These are phyloP conservation scores for Aspidapion aeneum DNA, from an alignment of 2,888 invertebrate species.

Conservation along the genomic window DNA sequence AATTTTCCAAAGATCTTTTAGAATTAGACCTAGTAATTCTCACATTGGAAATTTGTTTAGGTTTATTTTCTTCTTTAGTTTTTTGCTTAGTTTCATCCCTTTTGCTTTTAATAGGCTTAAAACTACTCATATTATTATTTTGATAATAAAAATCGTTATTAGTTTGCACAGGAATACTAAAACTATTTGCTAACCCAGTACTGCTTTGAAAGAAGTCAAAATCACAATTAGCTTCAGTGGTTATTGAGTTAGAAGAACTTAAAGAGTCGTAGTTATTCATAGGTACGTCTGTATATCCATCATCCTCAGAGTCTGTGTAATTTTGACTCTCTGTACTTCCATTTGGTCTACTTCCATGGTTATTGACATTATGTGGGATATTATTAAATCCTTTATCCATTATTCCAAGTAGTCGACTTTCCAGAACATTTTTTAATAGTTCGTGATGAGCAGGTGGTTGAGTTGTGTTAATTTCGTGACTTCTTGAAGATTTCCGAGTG, in stretches of 20 bases:
- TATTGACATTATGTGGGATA: neutral
- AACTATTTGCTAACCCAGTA: constrained; percentile 14
- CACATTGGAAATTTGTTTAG: constrained; percentile 23
- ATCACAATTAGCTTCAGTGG: constrained; percentile 61
- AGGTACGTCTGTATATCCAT: constrained; percentile 46
- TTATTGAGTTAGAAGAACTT: constrained; percentile 53
- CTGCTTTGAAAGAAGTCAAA: constrained; percentile 58
- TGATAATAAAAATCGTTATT: constrained; percentile 1
- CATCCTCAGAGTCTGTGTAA: constrained; percentile 29
- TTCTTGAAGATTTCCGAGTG: neutral
- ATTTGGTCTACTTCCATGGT: neutral
- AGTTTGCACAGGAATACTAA: neutral
- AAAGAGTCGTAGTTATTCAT: constrained; percentile 40
- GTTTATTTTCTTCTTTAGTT: constrained; percentile 11
- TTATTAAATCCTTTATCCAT: neutral
- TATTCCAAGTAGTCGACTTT: no score
- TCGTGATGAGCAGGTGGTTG: no score
- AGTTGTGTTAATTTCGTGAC: neutral
- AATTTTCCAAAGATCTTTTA: constrained; percentile 43
- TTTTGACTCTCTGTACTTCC: no score
- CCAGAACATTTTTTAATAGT: no score
- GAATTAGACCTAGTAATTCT: constrained; percentile 42
- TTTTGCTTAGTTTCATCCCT: no score
- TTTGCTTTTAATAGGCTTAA: constrained; percentile 6
- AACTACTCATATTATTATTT: constrained; percentile 2